phyloP scores from a whole-genome alignment of 1,140 invertebrate species.

The Diprion similis region DNA sequence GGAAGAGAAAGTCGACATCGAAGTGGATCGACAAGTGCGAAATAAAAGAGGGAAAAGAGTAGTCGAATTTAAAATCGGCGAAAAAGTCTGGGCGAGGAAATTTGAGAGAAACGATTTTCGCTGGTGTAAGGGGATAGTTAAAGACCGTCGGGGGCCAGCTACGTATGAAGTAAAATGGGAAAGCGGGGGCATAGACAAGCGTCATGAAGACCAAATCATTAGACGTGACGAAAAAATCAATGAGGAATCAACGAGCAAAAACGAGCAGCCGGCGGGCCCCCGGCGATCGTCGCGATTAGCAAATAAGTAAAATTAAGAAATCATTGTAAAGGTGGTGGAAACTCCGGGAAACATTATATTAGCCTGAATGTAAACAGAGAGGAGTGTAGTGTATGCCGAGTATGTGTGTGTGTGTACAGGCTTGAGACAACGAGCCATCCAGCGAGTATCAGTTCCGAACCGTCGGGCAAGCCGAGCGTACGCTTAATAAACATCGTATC shows the following conservation, averaged over 20 bases:
- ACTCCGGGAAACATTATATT: no score
- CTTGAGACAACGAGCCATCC: no score
- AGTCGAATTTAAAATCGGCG: background rate
- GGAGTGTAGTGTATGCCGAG: no score
- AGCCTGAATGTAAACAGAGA: no score
- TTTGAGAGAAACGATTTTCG: slow-evolving; percentile 9
- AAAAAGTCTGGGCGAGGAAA: slow-evolving; percentile 12
- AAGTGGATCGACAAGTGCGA: background rate
- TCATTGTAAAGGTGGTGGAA: no score
- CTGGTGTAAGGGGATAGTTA: slow-evolving; percentile 12
- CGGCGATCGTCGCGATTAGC: slow-evolving; percentile 13
- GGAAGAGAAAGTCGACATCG: slow-evolving; percentile 10
- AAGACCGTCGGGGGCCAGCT: background rate
- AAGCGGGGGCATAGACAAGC: background rate
- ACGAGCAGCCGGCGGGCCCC: background rate
- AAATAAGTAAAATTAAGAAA: no score
- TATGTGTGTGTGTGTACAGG: no score
- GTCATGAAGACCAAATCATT: slow-evolving; percentile 11
- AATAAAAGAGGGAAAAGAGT: slow-evolving; percentile 13
- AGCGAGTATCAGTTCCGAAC: no score
- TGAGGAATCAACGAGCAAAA: slow-evolving; percentile 11
- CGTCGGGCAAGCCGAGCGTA: no score
- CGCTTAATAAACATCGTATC: no score
- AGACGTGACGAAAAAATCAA: slow-evolving; percentile 14
- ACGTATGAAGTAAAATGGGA: slow-evolving; percentile 1